phyloP scores from a whole-genome alignment of 2,888 invertebrate genomes.

The Fragum fragum region DNA sequence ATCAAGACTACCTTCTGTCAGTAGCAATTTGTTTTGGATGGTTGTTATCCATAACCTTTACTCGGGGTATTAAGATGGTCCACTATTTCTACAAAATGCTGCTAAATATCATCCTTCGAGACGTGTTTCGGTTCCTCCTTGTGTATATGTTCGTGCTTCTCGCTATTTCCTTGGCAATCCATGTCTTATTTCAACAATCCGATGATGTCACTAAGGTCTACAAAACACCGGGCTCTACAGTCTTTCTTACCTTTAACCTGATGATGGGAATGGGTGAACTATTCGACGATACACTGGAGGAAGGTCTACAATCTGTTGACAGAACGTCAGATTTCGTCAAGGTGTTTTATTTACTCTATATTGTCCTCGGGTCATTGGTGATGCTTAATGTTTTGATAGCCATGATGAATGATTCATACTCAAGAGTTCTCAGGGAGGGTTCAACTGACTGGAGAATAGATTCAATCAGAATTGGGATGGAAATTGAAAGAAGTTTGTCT shows the following conservation, averaged over 20 bases:
- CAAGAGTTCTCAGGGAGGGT: conserved; percentile 72
- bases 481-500: conserved; percentile 69
- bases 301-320: conserved; percentile 47
- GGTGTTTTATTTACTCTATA: conserved; percentile 80
- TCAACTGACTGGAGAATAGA: conserved; percentile 82
- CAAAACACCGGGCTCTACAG: conserved; percentile 71
- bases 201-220: conserved; percentile 61
- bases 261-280: conserved; percentile 71
- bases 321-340: conserved; percentile 67
- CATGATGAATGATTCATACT: conserved; percentile 83
- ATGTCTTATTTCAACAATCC: conserved; percentile 77
- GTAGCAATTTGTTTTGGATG: conserved; percentile 81
- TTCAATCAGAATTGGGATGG: conserved; percentile 79
- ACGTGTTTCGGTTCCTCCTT: conserved; percentile 80
- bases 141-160: conserved; percentile 82
- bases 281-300: conserved; percentile 65
- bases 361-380: conserved; percentile 78
- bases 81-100: conserved; percentile 84
- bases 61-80: conserved; percentile 81
- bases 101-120: conserved; percentile 80
- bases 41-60: conserved; percentile 82
- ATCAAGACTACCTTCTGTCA: conserved; percentile 80
- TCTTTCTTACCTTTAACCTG: conserved; percentile 82
- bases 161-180: conserved; percentile 82
- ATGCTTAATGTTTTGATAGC: conserved; percentile 81